A percentile compares a stretch with the other conserved stretches of the same genome.
These are phyloP conservation scores for Emys orbicularis DNA, from an alignment of 2,797 vertebrate species.

Conservation along the genomic window DNA sequence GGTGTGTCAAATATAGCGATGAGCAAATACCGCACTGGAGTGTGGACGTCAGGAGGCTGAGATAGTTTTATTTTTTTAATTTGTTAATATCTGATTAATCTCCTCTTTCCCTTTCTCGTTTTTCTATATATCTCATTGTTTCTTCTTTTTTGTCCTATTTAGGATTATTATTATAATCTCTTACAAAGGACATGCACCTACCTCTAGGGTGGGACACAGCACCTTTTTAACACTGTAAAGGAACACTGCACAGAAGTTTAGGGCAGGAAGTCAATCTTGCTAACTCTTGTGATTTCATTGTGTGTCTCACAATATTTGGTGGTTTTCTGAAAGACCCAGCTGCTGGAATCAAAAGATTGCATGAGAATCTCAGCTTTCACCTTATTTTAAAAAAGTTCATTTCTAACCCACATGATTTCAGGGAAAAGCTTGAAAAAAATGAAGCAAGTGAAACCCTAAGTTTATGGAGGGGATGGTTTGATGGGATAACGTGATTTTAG, in stretches of 20 bases:
- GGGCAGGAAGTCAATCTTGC: not conserved
- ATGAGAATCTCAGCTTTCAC: not conserved
- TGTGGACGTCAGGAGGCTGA: not conserved
- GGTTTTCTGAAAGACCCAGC: accelerated
- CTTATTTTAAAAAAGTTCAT: not conserved
- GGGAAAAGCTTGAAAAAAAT: not conserved
- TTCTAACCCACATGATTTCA: not conserved
- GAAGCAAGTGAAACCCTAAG: not conserved
- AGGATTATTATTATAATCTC: not conserved
- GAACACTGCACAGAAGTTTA: not conserved
- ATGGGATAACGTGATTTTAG: too few species aligned
- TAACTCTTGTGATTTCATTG: not conserved
- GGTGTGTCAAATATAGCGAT: constrained; percentile 71
- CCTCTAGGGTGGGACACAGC: not conserved
- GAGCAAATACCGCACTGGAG: not conserved
- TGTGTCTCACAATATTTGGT: not conserved
- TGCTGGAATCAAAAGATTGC: not conserved
- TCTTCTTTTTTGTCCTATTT: not conserved
- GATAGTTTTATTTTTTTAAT: not conserved
- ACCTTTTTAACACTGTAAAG: not conserved
- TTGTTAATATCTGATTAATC: not conserved
- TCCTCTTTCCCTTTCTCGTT: accelerated
- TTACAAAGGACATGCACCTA: not conserved
- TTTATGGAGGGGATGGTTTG: too few species aligned
- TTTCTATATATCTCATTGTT: accelerated